Percentiles rank a stretch among this genome's conserved stretches.
These are phyloP conservation scores for Coturnix japonica DNA, from an alignment of 2,113 vertebrate genomes.

Conservation along the genomic window DNA sequence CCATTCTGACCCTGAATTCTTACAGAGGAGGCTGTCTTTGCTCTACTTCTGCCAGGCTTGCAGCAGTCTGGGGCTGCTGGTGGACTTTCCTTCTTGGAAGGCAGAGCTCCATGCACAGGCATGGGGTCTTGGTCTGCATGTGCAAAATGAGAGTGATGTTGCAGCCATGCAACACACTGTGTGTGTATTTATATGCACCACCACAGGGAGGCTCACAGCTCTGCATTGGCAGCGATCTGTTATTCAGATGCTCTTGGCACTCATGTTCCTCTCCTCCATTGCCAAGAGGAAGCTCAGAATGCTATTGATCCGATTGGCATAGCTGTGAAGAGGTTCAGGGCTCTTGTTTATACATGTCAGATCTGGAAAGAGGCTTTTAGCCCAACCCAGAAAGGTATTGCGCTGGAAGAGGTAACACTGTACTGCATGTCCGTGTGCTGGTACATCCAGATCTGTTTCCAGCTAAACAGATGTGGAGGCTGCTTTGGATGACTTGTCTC, in stretches of 20 bases:
- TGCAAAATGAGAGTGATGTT: background rate
- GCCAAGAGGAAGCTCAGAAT: background rate
- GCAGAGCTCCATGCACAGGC: background rate
- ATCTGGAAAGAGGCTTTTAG: background rate
- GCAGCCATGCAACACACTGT: background rate
- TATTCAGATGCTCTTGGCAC: background rate
- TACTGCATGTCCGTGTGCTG: background rate
- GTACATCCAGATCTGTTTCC: background rate
- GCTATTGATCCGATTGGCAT: fast-evolving
- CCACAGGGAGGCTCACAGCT: background rate
- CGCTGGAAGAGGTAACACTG: background rate
- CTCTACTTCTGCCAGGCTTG: fast-evolving
- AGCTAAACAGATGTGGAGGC: background rate
- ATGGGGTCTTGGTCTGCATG: background rate
- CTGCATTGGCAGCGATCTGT: background rate
- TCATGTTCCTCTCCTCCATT: background rate
- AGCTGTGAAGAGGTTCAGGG: fast-evolving
- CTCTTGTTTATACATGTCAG: background rate
- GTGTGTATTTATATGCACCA: background rate
- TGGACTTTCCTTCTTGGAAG: background rate
- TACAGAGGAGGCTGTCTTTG: background rate
- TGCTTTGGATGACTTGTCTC: background rate
- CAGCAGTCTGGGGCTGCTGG: background rate
- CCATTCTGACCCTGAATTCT: background rate
- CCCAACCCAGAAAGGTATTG: background rate